These are phyloP conservation scores for Ispidina lecontei DNA, from an alignment of 2,797 vertebrate species.

Conservation along the genomic window DNA sequence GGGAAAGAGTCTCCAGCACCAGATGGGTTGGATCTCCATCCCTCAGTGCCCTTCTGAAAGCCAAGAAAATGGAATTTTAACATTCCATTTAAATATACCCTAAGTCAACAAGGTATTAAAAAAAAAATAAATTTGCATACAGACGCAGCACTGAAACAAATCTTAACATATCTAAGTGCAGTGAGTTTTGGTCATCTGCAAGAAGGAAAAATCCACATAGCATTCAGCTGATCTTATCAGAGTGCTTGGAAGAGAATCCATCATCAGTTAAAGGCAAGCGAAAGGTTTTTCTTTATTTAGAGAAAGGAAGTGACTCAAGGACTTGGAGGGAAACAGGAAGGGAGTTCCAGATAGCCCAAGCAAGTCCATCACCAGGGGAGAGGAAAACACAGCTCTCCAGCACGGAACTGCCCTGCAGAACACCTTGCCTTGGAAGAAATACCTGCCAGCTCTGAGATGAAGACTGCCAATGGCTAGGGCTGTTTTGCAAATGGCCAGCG, in stretches of 20 bases:
- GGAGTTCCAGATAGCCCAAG: conserved; percentile 42
- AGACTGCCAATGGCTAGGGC: neutral
- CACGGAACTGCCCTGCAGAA: neutral
- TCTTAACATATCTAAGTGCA: neutral
- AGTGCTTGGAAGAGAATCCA: conserved; percentile 16
- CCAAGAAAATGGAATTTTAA: neutral
- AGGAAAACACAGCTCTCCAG: conserved; percentile 11
- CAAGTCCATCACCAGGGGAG: neutral
- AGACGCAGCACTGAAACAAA: neutral
- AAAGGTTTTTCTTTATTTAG: conserved; percentile 29
- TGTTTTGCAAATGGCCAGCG: neutral
- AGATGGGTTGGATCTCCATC: neutral
- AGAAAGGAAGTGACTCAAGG: conserved; percentile 59
- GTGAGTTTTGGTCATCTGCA: neutral
- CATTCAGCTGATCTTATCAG: conserved; percentile 16
- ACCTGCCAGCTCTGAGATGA: neutral
- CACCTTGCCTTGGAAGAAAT: neutral
- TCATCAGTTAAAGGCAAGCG: conserved; percentile 15
- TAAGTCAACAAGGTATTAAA: neutral
- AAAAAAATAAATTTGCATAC: neutral
- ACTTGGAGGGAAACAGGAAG: conserved; percentile 59
- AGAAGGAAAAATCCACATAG: conserved; percentile 1
- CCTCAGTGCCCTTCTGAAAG: neutral
- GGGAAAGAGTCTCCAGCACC: neutral
- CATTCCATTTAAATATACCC: neutral